Base-by-base conservation (phyloP, 2,797 vertebrate species). In the Microctenopoma stevenorrisi region DNA sequence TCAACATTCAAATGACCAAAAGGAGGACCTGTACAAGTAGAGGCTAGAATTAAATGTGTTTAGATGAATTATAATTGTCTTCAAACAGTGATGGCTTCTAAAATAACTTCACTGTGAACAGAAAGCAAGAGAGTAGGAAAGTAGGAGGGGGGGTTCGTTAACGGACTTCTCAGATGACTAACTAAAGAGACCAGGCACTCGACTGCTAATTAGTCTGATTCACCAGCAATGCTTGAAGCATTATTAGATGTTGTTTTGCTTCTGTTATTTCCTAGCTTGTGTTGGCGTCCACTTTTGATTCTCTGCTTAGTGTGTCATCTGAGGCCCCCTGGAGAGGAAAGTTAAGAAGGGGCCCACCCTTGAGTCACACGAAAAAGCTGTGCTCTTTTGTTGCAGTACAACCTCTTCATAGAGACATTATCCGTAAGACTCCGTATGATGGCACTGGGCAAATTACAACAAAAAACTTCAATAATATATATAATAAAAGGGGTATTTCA, bases 151-250 rank as follows among this genome's bases (percentile, higher is more conserved):
- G 56, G 22, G 44, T 61, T 10, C 47, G 61, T 78, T 88, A 88
- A 90, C 85, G 79, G 86, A 85, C 74, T 88, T 88, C 83, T 86
- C 78, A 88, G 89, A 92, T 89, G 88, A 84, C 76, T 82, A 89
- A 85, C 81, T 79, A 73, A 87, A 82, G 76, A 87, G 83, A 82
- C 67, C 79, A 81, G 83, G 75, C 83, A 13, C 82, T 84, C 33
- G 50, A 78, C 75, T 86, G 77, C 87, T 92, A 93, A 94, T 94
- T 93, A 93, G 90, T 81, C 78, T 83, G 74, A 91, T 86, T 92
- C 85, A 80, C 58, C 72, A 85, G 78, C 83, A 74, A 74, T 44
- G 86, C 91, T 90, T 79, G 52, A 80, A 90, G 91, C 78, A 73
- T 59, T 65, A 79, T 30, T 70, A 79, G 84, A 81, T 88, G 81